Evolutionary conservation across 1,140 invertebrate genomes (phyloP).

Genomic region (Parasteatoda tepidariorum): DNA sequence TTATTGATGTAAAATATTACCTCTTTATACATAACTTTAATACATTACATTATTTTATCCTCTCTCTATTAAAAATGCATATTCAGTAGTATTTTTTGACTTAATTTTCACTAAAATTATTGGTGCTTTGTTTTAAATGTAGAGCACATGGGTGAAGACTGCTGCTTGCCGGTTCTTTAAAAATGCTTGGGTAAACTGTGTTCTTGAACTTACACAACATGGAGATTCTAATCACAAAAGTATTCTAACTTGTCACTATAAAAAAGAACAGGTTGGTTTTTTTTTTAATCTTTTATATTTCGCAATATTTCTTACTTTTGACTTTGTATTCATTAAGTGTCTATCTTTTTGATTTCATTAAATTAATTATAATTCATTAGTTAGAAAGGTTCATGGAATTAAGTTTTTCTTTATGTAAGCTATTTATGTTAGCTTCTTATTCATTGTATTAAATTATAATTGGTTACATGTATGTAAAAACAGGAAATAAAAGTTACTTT

Average conservation of each 20-base stretch:
- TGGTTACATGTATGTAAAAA: too few species aligned
- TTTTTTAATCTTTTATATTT: background rate
- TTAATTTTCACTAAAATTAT: too few species aligned
- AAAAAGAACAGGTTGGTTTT: slow-evolving; percentile 34
- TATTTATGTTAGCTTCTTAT: too few species aligned
- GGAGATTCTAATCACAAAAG: slow-evolving; percentile 75
- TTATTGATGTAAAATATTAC: too few species aligned
- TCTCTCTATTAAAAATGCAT: too few species aligned
- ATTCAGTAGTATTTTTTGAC: too few species aligned
- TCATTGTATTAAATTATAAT: too few species aligned
- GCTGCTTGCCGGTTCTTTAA: slow-evolving; percentile 77
- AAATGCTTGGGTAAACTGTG: slow-evolving; percentile 77
- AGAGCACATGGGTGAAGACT: slow-evolving; percentile 84
- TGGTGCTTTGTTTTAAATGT: background rate
- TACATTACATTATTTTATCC: too few species aligned
- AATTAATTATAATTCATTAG: background rate
- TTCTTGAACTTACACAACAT: slow-evolving; percentile 85
- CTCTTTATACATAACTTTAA: too few species aligned
- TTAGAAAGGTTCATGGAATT: background rate
- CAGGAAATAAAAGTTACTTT: too few species aligned
- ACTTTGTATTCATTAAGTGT: background rate
- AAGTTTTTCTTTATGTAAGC: too few species aligned
- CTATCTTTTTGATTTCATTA: background rate
- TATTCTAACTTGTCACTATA: slow-evolving; percentile 77
- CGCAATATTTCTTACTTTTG: background rate